phyloP scores from a whole-genome alignment of 1,140 invertebrate species.

The Trichonephila clavata region DNA sequence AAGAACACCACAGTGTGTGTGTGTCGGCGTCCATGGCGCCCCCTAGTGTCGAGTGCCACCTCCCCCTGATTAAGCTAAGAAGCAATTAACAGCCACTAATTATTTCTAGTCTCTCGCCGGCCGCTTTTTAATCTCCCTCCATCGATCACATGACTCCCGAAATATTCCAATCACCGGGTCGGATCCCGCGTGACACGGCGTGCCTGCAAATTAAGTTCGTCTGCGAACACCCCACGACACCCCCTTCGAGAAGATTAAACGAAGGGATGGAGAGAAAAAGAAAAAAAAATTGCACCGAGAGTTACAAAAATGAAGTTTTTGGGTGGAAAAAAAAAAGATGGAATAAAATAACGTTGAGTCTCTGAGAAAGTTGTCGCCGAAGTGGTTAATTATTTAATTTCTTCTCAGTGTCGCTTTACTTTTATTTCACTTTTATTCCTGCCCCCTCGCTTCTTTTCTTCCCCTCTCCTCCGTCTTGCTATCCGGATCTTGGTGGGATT shows the following conservation, averaged over 20 bases:
- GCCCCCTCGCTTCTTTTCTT: neutral
- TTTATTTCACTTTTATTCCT: conserved; percentile 65
- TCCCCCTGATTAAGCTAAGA: conserved; percentile 74
- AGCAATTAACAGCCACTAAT: conserved; percentile 77
- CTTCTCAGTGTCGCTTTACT: conserved; percentile 75
- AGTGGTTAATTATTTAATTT: conserved; percentile 77
- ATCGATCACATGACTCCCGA: conserved; percentile 74
- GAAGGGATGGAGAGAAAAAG: conserved; percentile 7
- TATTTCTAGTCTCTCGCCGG: conserved; percentile 73
- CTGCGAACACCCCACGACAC: neutral
- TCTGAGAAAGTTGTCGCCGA: conserved; percentile 72
- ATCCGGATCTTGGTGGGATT: conserved; percentile 42
- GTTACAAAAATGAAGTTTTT: conserved; percentile 62
- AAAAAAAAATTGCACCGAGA: conserved; percentile 40
- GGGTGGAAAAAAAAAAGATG: conserved; percentile 38
- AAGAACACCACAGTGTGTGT: neutral
- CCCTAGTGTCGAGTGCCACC: conserved; percentile 21
- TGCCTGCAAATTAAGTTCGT: conserved; percentile 73
- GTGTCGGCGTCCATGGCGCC: neutral
- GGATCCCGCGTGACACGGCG: conserved; percentile 57
- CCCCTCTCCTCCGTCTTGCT: conserved; percentile 8
- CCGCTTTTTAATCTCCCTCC: conserved; percentile 75
- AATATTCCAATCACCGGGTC: conserved; percentile 75
- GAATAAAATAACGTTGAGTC: conserved; percentile 42
- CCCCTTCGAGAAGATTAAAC: conserved; percentile 68